Base-by-base conservation (phyloP, 2,888 invertebrate genomes). In the Anoplius nigerrimus region DNA sequence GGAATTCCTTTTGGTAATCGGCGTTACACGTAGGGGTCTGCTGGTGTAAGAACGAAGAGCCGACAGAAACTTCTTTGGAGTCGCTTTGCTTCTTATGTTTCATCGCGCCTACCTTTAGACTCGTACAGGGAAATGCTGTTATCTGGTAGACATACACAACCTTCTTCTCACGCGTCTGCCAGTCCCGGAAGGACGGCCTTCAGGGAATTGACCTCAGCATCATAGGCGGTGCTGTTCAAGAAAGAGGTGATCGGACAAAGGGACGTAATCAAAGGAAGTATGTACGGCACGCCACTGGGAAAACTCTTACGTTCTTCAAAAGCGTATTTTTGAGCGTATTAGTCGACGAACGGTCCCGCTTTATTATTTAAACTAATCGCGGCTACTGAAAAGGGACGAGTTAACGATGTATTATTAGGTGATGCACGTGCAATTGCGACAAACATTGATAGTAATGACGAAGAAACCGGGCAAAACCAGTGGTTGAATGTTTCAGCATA, bases 131-230 rank as follows among this genome's bases (percentile, higher is more conserved):
- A 60, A 66, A 53, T 60, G 22, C 59, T 76, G 66, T 70, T 78
- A 78, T 73, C 77, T 67, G 21, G 20, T 48, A 69, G 55, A 69
- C 69, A 78, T 58, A 60, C 66, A 64, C 68, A 70, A 58, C 60
- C 72, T 75, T 74, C 59, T 68, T 78, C 76, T 74, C 76, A 71
- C 66, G 66, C 69, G 72, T 72, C 74, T 76, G 67, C 74, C 66
- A 79, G 69, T 73, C 76, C 78, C 76, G 79, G 70, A 78, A 71
- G 75, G 66, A 69, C 78, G 74, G 70, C 74, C 76, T 74, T 78
- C 78, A 55, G 76, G 71, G 74, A 78, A 69, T 68, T 73, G 73
- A 75, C 72, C 78, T 78, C 75, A 43, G 27, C 64, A 62, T 22
- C 43, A 20, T 54, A 51, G 60, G 55, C 48, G 43, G 54, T 52